These are phyloP conservation scores for Brachionus rotundiformis DNA, from an alignment of 1,140 invertebrate species.

Conservation along the genomic window DNA sequence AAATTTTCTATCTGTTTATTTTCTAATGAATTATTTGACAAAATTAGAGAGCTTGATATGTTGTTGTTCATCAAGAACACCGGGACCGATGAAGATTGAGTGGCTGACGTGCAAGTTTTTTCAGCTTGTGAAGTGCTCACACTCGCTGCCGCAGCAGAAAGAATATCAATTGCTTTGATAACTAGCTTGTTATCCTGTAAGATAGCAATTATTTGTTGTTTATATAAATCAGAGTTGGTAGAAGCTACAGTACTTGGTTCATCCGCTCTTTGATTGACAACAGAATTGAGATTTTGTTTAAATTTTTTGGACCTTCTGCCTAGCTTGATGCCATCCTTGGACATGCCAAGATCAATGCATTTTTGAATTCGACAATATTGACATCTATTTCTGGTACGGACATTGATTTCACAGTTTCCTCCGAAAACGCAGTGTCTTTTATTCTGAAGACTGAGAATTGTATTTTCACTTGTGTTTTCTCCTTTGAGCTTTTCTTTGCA, in stretches of 20 bases:
- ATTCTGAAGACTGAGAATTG: slow-evolving; percentile 57
- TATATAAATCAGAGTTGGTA: neutral
- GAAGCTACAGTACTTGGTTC: neutral
- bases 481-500: slow-evolving; percentile 31
- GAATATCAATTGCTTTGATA: slow-evolving; percentile 33
- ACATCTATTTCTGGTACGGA: slow-evolving; percentile 86
- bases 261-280: neutral
- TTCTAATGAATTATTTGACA: neutral
- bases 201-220: slow-evolving; percentile 33
- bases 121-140: neutral
- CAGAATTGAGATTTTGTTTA: slow-evolving; percentile 38
- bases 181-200: slow-evolving; percentile 41
- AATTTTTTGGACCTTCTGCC: slow-evolving; percentile 97
- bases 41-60: too few species aligned
- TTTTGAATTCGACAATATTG: slow-evolving; percentile 99
- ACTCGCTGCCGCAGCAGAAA: slow-evolving; percentile 22
- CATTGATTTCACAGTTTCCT: slow-evolving; percentile 49
- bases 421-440: slow-evolving; percentile 39
- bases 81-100: neutral
- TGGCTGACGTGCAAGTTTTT: neutral
- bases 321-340: slow-evolving; percentile 99
- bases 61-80: neutral
- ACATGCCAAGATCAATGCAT: slow-evolving; percentile 97
- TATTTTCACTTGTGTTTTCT: neutral
- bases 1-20: neutral